A percentile compares a stretch with the other conserved stretches of the same genome.
phyloP scores from a whole-genome alignment of 2,888 invertebrate species.

The Pedicia rivosa region DNA sequence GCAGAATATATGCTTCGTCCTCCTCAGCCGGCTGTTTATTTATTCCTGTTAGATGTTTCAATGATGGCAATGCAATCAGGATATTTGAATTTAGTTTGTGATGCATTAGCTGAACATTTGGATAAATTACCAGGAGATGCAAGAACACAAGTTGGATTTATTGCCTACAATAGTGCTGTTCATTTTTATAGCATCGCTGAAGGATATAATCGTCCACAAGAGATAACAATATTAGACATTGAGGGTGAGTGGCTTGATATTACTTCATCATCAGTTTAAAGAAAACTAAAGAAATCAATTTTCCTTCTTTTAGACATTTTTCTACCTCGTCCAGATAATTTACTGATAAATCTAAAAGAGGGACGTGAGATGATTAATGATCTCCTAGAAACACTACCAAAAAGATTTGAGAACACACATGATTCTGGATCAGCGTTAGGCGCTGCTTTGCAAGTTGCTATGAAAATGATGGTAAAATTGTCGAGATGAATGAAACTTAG shows the following conservation, averaged over 20 bases:
- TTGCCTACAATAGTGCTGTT: conserved; percentile 80
- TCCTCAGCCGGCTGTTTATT: conserved; percentile 92
- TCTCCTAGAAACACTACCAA: conserved; percentile 59
- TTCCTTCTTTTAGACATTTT: conserved; percentile 59
- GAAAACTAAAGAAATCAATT: no score
- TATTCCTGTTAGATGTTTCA: conserved; percentile 89
- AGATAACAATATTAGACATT: conserved; percentile 81
- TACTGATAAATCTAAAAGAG: conserved; percentile 84
- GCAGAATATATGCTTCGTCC: conserved; percentile 91
- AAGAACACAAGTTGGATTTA: conserved; percentile 84
- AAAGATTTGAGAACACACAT: conserved; percentile 45
- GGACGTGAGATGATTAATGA: conserved; percentile 60
- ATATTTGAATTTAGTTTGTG: conserved; percentile 66
- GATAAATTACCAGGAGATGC: conserved; percentile 88
- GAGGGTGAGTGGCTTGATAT: conserved; percentile 40
- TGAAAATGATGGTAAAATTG: conserved; percentile 79
- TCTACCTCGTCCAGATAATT: conserved; percentile 85
- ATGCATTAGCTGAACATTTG: conserved; percentile 60
- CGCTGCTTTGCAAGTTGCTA: conserved; percentile 81
- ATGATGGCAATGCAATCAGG: conserved; percentile 80
- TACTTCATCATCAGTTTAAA: not conserved
- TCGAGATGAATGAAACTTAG: no score
- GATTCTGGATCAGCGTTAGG: conserved; percentile 78
- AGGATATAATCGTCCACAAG: conserved; percentile 66
- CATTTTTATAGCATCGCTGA: conserved; percentile 88